These are phyloP conservation scores for Xerus inauris DNA, from an alignment of 2,113 vertebrate species.

Conservation along the genomic window DNA sequence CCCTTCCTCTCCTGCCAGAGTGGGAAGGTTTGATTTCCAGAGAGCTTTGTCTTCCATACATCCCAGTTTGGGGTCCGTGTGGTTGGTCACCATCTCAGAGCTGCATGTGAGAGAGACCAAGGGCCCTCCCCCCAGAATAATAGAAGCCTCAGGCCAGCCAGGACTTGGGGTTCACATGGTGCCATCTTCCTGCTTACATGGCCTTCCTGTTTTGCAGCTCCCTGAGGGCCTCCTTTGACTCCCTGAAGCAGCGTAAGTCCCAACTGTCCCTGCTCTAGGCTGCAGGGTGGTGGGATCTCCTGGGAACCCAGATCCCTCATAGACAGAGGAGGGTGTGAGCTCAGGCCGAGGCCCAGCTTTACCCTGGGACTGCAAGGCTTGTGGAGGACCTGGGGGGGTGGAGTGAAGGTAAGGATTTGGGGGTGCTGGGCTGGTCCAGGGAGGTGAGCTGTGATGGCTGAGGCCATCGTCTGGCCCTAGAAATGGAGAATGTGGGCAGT, in stretches of 20 bases:
- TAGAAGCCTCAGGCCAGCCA: background rate
- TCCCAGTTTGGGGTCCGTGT: background rate
- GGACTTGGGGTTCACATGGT: background rate
- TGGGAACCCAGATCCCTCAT: background rate
- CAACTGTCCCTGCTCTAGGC: background rate
- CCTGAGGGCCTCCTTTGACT: conserved; percentile 92
- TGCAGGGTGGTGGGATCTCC: background rate
- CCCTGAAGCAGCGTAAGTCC: conserved; percentile 94
- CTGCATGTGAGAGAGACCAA: background rate
- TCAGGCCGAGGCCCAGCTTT: background rate
- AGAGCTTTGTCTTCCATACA: background rate
- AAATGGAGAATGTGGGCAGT: conserved; percentile 94
- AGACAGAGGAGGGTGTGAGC: background rate
- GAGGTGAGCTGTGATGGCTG: background rate
- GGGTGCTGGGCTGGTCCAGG: background rate
- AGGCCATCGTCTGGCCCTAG: conserved; percentile 81
- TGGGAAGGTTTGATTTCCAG: background rate
- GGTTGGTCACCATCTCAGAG: background rate
- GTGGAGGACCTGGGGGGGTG: background rate
- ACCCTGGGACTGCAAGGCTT: background rate
- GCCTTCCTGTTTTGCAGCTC: conserved; percentile 86
- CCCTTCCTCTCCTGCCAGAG: background rate
- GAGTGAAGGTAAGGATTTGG: background rate
- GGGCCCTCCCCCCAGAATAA: background rate
- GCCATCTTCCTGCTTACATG: background rate